Conservation (phyloP, 2,797 vertebrate genomes). For the Sparidentex hasta region DNA sequence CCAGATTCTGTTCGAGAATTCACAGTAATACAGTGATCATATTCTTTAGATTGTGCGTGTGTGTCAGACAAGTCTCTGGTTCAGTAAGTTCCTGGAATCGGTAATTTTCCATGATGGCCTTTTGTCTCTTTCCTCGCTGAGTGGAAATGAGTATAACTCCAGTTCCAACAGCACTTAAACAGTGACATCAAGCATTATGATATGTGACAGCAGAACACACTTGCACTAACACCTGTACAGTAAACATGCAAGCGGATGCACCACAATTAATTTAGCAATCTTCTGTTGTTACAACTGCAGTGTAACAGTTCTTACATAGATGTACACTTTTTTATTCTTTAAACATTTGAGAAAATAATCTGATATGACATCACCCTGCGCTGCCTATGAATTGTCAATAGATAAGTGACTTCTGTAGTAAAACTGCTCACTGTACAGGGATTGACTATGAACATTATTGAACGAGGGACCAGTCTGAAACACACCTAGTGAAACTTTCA, state of each 20-base stretch:
- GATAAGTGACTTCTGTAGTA: not conserved
- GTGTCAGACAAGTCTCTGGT: constrained; percentile 1
- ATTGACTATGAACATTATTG: not conserved
- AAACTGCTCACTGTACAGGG: not conserved
- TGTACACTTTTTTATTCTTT: not conserved
- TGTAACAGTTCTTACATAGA: not conserved
- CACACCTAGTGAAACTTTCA: constrained; percentile 24
- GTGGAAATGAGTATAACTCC: not conserved
- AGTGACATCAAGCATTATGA: not conserved
- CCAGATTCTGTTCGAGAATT: not conserved
- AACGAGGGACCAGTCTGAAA: constrained; percentile 19
- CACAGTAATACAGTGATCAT: constrained; percentile 21
- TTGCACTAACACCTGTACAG: not conserved
- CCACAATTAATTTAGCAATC: not conserved
- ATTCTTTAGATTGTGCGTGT: constrained; percentile 12
- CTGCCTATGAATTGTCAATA: not conserved
- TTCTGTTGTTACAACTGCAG: not conserved
- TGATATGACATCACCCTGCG: not conserved
- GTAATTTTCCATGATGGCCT: not conserved
- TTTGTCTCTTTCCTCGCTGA: not conserved
- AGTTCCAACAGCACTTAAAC: not conserved
- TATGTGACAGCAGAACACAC: not conserved
- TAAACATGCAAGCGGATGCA: not conserved
- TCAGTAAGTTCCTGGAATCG: not conserved
- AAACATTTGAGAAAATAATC: not conserved